These are phyloP conservation scores for Sebastes trivittatus DNA, from an alignment of 2,797 vertebrate genomes.

Conservation along the genomic window DNA sequence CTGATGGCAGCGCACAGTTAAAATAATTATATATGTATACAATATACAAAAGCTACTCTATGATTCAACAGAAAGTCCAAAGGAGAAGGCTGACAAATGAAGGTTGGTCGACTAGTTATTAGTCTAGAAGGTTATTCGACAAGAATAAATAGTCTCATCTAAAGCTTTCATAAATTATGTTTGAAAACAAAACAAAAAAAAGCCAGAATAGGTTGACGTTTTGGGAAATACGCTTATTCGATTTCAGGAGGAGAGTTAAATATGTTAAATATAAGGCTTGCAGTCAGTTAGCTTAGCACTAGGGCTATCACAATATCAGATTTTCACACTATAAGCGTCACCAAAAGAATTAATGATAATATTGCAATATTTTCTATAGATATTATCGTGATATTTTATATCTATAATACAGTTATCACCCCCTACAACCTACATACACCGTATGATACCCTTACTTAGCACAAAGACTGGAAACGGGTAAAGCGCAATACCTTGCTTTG, in stretches of 20 bases:
- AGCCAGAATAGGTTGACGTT: background rate
- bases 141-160: slow-evolving; percentile 57
- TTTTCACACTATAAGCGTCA: too few relatives aligned
- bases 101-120: slow-evolving; percentile 8
- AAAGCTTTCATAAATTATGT: background rate
- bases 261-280: background rate
- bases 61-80: slow-evolving; percentile 9
- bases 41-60: slow-evolving; percentile 70
- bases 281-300: background rate
- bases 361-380: too few relatives aligned
- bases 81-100: background rate
- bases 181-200: background rate
- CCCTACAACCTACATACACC: too few relatives aligned
- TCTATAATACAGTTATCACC: too few relatives aligned
- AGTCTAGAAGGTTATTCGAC: slow-evolving; percentile 3
- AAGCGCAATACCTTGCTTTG: background rate
- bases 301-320: too few relatives aligned
- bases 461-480: background rate
- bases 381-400: too few relatives aligned
- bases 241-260: background rate
- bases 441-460: background rate
- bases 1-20: slow-evolving; percentile 54
- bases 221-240: background rate
- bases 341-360: too few relatives aligned
- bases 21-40: slow-evolving; percentile 67